Base-by-base conservation (phyloP, 2,888 invertebrate species). In the Anthophora plumipes region DNA sequence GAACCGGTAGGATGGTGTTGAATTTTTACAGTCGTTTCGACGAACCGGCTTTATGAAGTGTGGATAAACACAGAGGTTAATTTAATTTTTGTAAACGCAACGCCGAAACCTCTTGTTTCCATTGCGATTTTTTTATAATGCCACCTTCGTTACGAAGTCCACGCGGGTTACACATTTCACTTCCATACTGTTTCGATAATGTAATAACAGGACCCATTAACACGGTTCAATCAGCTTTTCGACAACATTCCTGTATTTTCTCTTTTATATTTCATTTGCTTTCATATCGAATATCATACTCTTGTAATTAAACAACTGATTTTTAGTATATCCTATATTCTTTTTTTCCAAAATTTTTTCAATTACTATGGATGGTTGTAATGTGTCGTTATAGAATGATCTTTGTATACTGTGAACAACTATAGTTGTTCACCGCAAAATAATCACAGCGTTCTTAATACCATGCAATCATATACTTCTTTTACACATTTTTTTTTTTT, bases 81-180 rank as follows among this genome's bases (percentile, higher is more conserved):
- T 73, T 73, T 57, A 48, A 76, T 76, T 48, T 76, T 63, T 48
- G 22, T 48, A 20, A 50, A 41, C 73, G 20, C 59, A n/a, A 37
- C 31, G 1, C n/a, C 50, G 14, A 14, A 22, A 31, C 7, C 17
- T 70, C 31, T 37, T 39, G 54, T 20, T 41, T 37, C 41, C 22
- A 39, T 41, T 37, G 37, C 25, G 22, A 77, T 73, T 72, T 52
- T 73, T 72, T 52, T 43, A 17, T 41, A 76, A 59, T 59, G 31
- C 48, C 46, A 12, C 41, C 17, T 50, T 20, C 59, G 20, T 55
- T 20, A 22, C 31, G 7, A 50, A 14, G 22, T 54, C 31, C 52
- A 25, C 4, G 14, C 20, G 14, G 12, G 22, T 41, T 22, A 41
- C 31, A 41, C 37, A 3, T n/a, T 11, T 14, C 14, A 2, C 17